These are phyloP conservation scores for Pteruthius melanotis DNA, from an alignment of 2,113 vertebrate genomes.

Conservation along the genomic window DNA sequence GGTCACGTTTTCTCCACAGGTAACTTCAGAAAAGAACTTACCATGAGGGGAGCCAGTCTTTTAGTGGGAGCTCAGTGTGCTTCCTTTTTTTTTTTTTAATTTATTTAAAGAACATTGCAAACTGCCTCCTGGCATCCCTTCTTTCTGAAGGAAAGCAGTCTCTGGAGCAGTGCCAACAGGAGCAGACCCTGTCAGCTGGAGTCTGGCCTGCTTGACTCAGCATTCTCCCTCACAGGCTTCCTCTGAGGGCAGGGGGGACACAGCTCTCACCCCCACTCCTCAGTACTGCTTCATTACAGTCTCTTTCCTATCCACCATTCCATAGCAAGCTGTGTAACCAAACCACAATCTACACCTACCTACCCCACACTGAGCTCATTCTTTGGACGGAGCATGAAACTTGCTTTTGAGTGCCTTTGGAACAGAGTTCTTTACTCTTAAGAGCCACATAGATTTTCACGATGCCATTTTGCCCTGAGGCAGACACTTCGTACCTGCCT, in stretches of 20 bases:
- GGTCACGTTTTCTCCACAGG: background rate
- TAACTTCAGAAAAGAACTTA: background rate
- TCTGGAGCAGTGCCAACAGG: background rate
- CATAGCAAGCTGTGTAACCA: background rate
- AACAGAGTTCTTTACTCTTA: background rate
- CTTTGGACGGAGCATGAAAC: background rate
- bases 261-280: accelerated
- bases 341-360: accelerated
- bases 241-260: background rate
- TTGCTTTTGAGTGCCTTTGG: background rate
- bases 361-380: accelerated
- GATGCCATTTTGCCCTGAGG: background rate
- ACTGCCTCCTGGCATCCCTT: background rate
- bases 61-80: background rate
- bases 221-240: background rate
- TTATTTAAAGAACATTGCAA: too few relatives aligned
- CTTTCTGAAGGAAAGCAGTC: background rate
- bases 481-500: background rate
- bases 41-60: background rate
- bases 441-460: background rate
- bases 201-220: accelerated
- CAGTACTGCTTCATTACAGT: accelerated
- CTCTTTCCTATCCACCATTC: accelerated
- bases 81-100: background rate
- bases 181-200: accelerated